Conservation (phyloP, 2,888 invertebrate species). For the Stenchaetothrips biformis region DNA sequence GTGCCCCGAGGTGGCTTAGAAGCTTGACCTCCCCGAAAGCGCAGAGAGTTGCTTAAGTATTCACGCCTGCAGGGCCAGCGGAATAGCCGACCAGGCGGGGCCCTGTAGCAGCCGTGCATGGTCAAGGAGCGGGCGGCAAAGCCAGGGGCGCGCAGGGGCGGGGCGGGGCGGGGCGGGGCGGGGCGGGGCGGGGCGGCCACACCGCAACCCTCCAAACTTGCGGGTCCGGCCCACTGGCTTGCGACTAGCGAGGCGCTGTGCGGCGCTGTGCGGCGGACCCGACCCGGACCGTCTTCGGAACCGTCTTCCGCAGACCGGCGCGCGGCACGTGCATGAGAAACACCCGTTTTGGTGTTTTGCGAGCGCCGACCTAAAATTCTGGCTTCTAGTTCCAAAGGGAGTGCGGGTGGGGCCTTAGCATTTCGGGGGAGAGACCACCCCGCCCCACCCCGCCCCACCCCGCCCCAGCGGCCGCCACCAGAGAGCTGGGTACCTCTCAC, state of each 20-base stretch:
- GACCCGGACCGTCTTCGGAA: too few species aligned
- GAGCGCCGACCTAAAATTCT: not conserved
- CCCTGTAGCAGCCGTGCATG: not conserved
- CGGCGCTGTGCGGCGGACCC: too few species aligned
- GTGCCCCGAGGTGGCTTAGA: not conserved
- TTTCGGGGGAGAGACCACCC: too few species aligned
- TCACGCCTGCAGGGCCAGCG: not conserved
- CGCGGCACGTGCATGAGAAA: not conserved
- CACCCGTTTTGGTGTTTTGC: slow-evolving; percentile 1
- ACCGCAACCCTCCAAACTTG: not conserved
- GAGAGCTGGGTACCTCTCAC: not conserved
- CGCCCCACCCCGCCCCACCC: too few species aligned
- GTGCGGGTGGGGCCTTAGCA: too few species aligned
- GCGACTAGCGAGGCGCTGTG: too few species aligned
- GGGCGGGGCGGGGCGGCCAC: not conserved
- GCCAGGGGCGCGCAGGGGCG: not conserved
- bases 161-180: not conserved
- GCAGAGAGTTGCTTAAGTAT: slow-evolving; percentile 17
- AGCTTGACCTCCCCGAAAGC: slow-evolving; percentile 8
- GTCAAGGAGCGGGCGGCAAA: not conserved
- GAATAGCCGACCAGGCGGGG: not conserved
- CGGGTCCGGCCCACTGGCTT: not conserved
- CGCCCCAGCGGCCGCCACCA: not conserved
- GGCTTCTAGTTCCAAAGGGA: not conserved
- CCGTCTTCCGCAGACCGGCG: not conserved